phyloP scores from a whole-genome alignment of 2,797 vertebrate species.

The Gobio occitaniae region DNA sequence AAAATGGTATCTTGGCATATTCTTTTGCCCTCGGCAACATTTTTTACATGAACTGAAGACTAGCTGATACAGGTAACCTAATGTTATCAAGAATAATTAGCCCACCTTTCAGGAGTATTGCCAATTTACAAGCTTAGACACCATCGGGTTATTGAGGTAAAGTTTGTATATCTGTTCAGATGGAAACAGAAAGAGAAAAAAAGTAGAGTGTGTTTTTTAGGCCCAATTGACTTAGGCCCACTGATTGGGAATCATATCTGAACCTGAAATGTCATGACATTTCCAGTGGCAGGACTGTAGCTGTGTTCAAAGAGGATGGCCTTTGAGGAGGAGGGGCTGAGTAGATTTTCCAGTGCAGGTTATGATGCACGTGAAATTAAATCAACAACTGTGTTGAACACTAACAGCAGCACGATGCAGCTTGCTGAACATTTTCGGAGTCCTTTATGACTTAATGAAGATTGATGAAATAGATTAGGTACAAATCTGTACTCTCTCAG shows the following conservation, averaged over 20 bases:
- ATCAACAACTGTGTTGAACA: not conserved
- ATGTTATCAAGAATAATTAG: constrained; percentile 4
- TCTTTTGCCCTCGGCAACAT: not conserved
- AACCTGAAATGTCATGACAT: constrained; percentile 48
- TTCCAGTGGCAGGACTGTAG: constrained; percentile 23
- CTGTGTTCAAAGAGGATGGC: constrained; percentile 8
- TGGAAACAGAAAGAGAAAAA: not conserved
- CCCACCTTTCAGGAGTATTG: constrained; percentile 2
- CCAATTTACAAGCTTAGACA: constrained; percentile 6
- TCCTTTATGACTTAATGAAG: not conserved
- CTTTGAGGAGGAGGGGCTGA: not conserved
- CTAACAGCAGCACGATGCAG: not conserved
- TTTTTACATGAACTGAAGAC: constrained; percentile 11
- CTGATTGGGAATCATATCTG: not conserved
- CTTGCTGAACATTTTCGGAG: not conserved
- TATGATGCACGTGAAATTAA: not conserved
- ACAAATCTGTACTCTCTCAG: not conserved
- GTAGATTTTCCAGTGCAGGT: not conserved
- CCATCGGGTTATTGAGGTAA: not conserved
- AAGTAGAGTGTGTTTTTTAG: not conserved
- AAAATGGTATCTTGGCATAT: constrained; percentile 5
- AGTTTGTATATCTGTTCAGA: not conserved
- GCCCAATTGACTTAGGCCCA: not conserved
- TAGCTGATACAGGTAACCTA: constrained; percentile 11
- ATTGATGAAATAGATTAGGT: not conserved